A percentile compares a stretch with the other conserved stretches of the same genome.
phyloP scores from a whole-genome alignment of 1,140 invertebrate genomes.

The Sinonovacula constricta region DNA sequence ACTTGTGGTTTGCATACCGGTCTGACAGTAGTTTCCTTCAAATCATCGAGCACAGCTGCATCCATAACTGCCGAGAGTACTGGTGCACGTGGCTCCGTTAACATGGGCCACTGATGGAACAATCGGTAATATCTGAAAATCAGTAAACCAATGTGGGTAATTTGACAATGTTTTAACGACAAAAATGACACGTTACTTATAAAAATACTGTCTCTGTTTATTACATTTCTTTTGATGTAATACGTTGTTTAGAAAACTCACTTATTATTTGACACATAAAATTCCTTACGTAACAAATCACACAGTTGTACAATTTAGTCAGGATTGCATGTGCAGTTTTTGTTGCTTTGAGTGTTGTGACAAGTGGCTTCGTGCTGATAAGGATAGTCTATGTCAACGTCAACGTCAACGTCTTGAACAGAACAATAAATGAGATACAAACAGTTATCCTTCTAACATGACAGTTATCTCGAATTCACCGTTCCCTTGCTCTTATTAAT shows the following conservation, averaged over 20 bases:
- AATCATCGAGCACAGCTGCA: neutral
- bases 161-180: neutral
- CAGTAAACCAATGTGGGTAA: neutral
- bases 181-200: no score
- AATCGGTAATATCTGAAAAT: conserved; percentile 34
- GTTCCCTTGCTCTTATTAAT: no score
- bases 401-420: neutral
- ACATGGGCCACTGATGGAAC: conserved; percentile 53
- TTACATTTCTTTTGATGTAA: neutral
- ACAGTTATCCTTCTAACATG: no score
- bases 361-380: conserved; percentile 1
- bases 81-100: conserved; percentile 54
- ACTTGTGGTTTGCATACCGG: neutral
- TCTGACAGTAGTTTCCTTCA: neutral
- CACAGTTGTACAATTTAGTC: neutral
- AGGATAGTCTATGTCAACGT: neutral
- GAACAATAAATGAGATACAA: no score
- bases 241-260: neutral
- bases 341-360: neutral
- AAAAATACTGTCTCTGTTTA: no score
- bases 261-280: neutral
- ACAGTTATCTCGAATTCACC: no score
- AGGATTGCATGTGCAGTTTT: neutral
- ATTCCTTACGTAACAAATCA: neutral
- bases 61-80: neutral